These are phyloP conservation scores for Pseudonaja textilis DNA, from an alignment of 2,113 vertebrate genomes.

Conservation along the genomic window DNA sequence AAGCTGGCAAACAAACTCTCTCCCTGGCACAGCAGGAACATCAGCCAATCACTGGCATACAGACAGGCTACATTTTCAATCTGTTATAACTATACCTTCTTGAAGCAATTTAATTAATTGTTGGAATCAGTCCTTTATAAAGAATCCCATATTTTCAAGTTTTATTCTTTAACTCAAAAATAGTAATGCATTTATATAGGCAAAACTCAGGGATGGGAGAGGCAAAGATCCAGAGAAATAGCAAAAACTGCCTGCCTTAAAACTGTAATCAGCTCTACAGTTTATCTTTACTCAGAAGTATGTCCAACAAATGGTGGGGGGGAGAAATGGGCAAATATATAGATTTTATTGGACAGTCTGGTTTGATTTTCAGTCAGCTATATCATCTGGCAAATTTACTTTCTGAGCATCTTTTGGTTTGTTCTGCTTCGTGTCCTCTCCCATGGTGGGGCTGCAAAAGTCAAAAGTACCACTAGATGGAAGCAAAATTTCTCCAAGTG, in stretches of 20 bases:
- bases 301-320: not conserved
- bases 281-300: not conserved
- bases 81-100: conserved; percentile 52
- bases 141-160: conserved; percentile 56
- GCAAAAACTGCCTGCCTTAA: conserved; percentile 27
- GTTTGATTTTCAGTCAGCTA: not conserved
- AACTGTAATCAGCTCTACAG: conserved; percentile 4
- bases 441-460: not conserved
- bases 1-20: conserved; percentile 63
- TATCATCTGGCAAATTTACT: not conserved
- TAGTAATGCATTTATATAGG: not conserved
- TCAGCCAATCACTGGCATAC: conserved; percentile 60
- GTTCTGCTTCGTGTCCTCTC: not conserved
- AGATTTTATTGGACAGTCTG: not conserved
- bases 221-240: conserved; percentile 39
- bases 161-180: conserved; percentile 45
- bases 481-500: not conserved
- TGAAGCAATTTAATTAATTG: conserved; percentile 73
- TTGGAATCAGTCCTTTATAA: conserved; percentile 57
- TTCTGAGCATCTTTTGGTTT: not conserved
- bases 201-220: not conserved
- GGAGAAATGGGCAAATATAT: not conserved
- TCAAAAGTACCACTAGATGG: not conserved
- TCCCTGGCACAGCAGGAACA: conserved; percentile 59
- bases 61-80: conserved; percentile 65